Conservation (phyloP, 2,113 vertebrate genomes). For the Trochalopteron elliotii region DNA sequence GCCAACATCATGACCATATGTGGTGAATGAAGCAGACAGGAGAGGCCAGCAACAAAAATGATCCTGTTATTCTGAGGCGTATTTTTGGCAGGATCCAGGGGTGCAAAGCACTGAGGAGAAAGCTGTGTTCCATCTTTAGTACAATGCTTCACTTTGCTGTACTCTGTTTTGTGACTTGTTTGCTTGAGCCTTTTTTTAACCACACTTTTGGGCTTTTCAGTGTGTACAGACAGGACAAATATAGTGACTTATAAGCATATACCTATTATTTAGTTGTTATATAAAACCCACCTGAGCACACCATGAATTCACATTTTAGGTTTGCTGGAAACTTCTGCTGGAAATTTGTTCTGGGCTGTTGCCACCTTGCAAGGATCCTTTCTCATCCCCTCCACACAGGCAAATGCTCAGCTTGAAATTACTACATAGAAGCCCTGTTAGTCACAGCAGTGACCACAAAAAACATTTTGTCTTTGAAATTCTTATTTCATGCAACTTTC, state of each 20-base stretch:
- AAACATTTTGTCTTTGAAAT: neutral
- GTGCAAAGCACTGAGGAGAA: neutral
- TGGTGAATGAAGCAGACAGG: neutral
- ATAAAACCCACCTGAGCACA: slow-evolving; percentile 48
- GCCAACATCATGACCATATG: neutral
- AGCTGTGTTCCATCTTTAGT: slow-evolving; percentile 24
- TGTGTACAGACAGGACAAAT: slow-evolving; percentile 39
- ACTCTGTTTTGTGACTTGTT: neutral
- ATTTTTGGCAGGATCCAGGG: neutral
- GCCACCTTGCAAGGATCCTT: neutral
- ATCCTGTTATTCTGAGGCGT: neutral
- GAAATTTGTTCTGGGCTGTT: slow-evolving; percentile 28
- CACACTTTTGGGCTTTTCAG: neutral
- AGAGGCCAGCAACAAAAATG: neutral
- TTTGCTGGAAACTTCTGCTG: slow-evolving; percentile 34
- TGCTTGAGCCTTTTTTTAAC: slow-evolving; percentile 41
- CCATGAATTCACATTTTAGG: slow-evolving; percentile 36
- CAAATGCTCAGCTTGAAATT: neutral
- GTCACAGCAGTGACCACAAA: slow-evolving; percentile 18
- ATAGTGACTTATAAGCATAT: slow-evolving; percentile 21
- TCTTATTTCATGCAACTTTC: slow-evolving; percentile 6
- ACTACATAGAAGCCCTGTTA: neutral
- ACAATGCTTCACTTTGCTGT: neutral
- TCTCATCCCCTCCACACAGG: neutral
- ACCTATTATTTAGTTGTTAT: slow-evolving; percentile 69